Evolutionary conservation across 2,113 vertebrate genomes (phyloP), one percentile per base, ranked within the genome.

Genomic region (Picathartes gymnocephalus): DNA sequence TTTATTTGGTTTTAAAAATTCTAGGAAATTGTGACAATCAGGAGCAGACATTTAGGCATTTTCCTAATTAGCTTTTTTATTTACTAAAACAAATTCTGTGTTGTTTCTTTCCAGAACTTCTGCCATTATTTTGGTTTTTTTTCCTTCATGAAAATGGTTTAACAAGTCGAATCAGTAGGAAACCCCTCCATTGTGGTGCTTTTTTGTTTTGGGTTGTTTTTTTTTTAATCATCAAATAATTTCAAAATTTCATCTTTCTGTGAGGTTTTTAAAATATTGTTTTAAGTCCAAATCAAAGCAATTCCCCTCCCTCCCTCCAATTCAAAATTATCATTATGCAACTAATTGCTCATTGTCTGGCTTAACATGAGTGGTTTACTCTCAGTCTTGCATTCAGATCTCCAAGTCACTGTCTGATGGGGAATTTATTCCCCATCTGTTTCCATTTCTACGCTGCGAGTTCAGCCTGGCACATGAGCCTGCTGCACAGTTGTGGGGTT

Each of bases 311-410:
- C 30, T 86, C 42, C 25, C 35, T 92, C 54, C 56, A 65, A 65
- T 66, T 88, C 60, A 54, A 18, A 72, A 50, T 86, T 83, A n/a
- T 35, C 33, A 22, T 86, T 73, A 81, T 69, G 56, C 42, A 83
- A 57, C 71, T 70, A 93, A 92, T 90, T 86, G 47, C 33, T 92
- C 45, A 70, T 93, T 95, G 90, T 90, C 58, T 88, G 56, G 51
- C 58, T 54, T 90, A 54, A 87, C 70, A 53, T 44, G 62, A 85
- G 45, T 25, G n/a, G n/a, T 45, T 97, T 74, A 71, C 62, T 92
- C 58, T 79, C 6, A 2, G 12, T 76, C 61, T 89, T 82, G 64
- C 42, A 45, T 86, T 80, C 11, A 7, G 65, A 78, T 89, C 39
- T 50, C 42, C 50, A 90, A 82, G 58, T 80, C 81, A 44, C 64